Evolutionary conservation across 2,888 invertebrate species (phyloP), one percentile per base, ranked within the genome.

Genomic region (Drosophila fungiperda): DNA sequence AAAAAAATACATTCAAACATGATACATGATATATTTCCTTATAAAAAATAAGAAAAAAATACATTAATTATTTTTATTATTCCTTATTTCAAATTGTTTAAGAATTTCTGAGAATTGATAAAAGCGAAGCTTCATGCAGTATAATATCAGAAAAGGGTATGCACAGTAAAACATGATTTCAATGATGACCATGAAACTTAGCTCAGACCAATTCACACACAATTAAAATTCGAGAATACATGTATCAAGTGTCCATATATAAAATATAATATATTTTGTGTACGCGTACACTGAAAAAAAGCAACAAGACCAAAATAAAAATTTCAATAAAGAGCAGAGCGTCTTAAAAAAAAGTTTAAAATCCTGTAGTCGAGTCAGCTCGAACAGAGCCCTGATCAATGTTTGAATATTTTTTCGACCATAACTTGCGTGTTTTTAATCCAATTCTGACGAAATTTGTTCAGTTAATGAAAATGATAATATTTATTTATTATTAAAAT

Each of bases 101-200:
- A 17, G 2, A 63, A 60, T 63, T 73, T 64, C 72, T 67, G 17
- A 49, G 71, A 61, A 72, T n/a, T 61, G 64, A 76, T 76, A 58
- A 75, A 23, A 35, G 17, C 12, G 11, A 8, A 42, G 2, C 38
- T 38, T 11, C 17, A 17, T 59, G n/a, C n/a, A 20, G 35, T 3
- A 50, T 40, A 17, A 2, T 26, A 65, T 48, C 40, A 52, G 42
- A 26, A 59, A n/a, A 23, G 26, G 55, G 66, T 57, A 66, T 61
- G 5, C 1, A 15, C 23, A 48, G 45, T 26, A 36, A 32, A 11
- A 20, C 45, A 36, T 42, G 15, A 32, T 54, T 59, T 63, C 11
- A 69, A 69, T 65, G 58, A 74, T 69, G 68, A 55, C 60, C 74
- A 50, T 68, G 74, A 73, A 73, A 73, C 29, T 73, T 73, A 62